These are phyloP conservation scores for Leistus spinibarbis DNA, from an alignment of 2,888 invertebrate genomes.

Conservation along the genomic window DNA sequence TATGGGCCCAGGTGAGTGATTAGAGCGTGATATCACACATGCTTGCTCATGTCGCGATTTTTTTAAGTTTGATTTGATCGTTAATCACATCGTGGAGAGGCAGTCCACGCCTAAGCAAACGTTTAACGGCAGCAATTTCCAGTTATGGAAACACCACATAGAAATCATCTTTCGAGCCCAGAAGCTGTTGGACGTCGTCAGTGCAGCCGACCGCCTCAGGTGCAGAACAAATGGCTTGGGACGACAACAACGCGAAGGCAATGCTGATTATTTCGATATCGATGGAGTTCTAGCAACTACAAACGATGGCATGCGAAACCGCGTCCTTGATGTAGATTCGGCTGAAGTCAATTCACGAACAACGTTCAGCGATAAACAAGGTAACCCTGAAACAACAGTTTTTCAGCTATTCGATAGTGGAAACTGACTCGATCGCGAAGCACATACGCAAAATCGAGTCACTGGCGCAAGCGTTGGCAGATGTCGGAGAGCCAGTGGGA, in stretches of 20 bases:
- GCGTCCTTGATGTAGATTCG: conserved; percentile 33
- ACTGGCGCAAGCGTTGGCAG: no score
- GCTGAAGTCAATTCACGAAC: no score
- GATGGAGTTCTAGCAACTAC: conserved; percentile 32
- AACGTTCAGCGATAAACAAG: no score
- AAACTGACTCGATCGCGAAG: conserved; percentile 36
- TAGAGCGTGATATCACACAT: background rate
- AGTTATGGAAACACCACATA: conserved; percentile 44
- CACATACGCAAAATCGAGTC: conserved; percentile 41
- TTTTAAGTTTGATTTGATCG: background rate
- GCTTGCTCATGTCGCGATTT: background rate
- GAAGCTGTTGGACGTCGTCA: conserved; percentile 27
- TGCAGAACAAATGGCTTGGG: conserved; percentile 19
- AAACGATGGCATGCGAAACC: conserved; percentile 17
- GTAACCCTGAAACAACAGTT: conserved; percentile 39
- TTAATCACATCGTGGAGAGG: background rate
- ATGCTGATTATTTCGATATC: conserved; percentile 34
- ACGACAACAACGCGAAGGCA: no score
- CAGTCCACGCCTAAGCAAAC: conserved; percentile 34
- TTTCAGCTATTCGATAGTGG: conserved; percentile 16
- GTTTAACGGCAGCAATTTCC: conserved; percentile 44
- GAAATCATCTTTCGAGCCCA: conserved; percentile 39
- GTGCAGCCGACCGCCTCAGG: background rate
- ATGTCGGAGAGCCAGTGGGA: no score
- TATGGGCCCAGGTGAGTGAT: background rate